Evolutionary conservation across 2,888 invertebrate genomes (phyloP).

Genomic region (Zaprionus lineosus): DNA sequence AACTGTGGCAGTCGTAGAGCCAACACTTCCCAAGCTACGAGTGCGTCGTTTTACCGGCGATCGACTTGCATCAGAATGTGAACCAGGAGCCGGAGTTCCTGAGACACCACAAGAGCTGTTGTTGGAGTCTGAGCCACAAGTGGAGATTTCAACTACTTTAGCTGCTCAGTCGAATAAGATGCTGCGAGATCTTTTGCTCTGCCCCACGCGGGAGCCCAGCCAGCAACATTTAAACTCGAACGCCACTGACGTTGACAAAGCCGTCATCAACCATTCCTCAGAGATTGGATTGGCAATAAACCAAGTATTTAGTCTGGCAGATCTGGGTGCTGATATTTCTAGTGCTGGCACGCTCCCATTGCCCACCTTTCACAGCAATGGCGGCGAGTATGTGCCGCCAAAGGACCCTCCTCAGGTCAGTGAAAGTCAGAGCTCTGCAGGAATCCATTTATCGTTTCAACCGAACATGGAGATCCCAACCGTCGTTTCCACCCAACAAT

Average conservation of each 20-base stretch:
- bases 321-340: background rate
- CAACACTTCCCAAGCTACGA: conserved; percentile 60
- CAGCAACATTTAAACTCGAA: conserved; percentile 34
- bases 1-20: conserved; percentile 5
- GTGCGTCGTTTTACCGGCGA: conserved; percentile 77
- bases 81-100: background rate
- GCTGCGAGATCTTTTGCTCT: conserved; percentile 50
- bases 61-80: conserved; percentile 36
- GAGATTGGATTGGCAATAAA: conserved; percentile 62
- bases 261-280: conserved; percentile 23
- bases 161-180: conserved; percentile 19
- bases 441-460: conserved; percentile 66
- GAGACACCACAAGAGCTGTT: background rate
- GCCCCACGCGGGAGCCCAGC: conserved; percentile 43
- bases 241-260: conserved; percentile 34
- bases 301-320: conserved; percentile 48
- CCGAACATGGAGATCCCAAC: background rate
- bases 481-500: too few species aligned
- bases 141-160: too few species aligned
- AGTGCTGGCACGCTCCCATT: background rate
- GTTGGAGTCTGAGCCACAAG: too few species aligned
- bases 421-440: conserved; percentile 2
- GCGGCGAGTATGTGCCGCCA: conserved; percentile 33
- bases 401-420: conserved; percentile 19
- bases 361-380: conserved; percentile 7